Base-by-base conservation (phyloP, 2,888 invertebrate genomes). In the Conchocele bisecta region DNA sequence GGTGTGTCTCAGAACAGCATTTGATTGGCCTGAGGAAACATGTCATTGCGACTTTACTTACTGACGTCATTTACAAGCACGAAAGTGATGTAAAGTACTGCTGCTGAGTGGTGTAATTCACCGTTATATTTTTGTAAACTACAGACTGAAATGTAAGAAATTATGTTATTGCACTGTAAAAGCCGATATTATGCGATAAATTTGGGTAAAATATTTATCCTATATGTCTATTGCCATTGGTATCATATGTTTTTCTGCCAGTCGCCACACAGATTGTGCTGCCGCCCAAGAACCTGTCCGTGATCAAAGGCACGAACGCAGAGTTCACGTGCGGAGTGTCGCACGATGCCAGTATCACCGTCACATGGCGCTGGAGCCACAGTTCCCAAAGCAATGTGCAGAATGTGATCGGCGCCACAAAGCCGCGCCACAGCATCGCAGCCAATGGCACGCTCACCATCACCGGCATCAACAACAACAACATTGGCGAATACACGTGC, bases 401-500 rank as follows among this genome's bases (percentile, higher is more conserved):
- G 13, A 56, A 51, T 9, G 65, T 44, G 4, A 81, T 83, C n/a
- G 53, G 48, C 17, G 48, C 76, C 1, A 68, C 64, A 9, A 69
- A 74, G 2, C 66, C 81, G 4, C 75, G 82, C 26, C 71, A 66
- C 41, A 70, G 66, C 6, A 79, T 84, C 44, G 78, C 57, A 7
- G 24, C 50, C 2, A 96, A 97, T 89, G 98, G 97, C 6, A 96
- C 96, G 24, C 92, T 98, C 80, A 95, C 95, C 91, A 97, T 98
- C 81, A 94, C 29, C 4, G 82, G 85, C 4, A 84, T 89, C 11
- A 74, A 84, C 28, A 91, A 90, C 70, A 94, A 96, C 57, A 98
- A 98, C 92, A 98, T 97, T 53, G 99, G 99, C 54, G 94, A 94
- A 76, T 99, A 99, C 92, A 95, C 95, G 44, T 99, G 99, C 91